These are phyloP conservation scores for Leptinotarsa juncta DNA, from an alignment of 2,888 invertebrate species.

Conservation along the genomic window DNA sequence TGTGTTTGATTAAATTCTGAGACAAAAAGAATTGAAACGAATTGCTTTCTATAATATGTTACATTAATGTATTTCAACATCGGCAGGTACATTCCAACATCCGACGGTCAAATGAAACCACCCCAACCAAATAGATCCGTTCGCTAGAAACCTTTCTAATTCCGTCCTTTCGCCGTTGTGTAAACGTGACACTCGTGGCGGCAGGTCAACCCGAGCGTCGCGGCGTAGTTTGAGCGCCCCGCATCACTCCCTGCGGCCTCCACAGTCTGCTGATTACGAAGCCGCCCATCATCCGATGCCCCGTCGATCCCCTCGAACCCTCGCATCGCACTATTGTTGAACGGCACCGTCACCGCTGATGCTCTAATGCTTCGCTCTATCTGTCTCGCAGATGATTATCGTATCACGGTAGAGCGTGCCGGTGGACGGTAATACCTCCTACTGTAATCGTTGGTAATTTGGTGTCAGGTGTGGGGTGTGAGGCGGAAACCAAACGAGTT, in stretches of 20 bases:
- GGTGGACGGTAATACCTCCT: slow-evolving; percentile 29
- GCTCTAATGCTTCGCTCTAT: slow-evolving; percentile 37
- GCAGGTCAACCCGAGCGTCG: slow-evolving; percentile 65
- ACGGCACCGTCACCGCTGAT: slow-evolving; percentile 45
- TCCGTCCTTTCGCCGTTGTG: slow-evolving; percentile 17
- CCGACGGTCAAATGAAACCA: not conserved
- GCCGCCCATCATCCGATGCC: slow-evolving; percentile 51
- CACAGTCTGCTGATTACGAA: slow-evolving; percentile 59
- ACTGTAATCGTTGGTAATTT: slow-evolving; percentile 31
- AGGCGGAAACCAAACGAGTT: no score
- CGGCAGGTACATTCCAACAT: not conserved
- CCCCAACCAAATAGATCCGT: slow-evolving; percentile 16
- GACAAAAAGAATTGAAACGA: no score
- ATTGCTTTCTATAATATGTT: no score
- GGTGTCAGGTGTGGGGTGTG: slow-evolving; percentile 18
- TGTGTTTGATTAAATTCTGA: no score
- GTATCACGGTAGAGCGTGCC: slow-evolving; percentile 32
- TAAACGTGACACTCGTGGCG: slow-evolving; percentile 53
- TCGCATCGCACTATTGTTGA: slow-evolving; percentile 50
- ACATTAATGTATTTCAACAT: not conserved
- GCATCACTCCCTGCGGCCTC: slow-evolving; percentile 52
- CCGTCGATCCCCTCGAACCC: slow-evolving; percentile 46
- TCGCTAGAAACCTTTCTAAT: slow-evolving; percentile 9
- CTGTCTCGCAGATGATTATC: slow-evolving; percentile 34
- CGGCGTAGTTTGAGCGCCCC: slow-evolving; percentile 58